These are phyloP conservation scores for Carposina sasakii DNA, from an alignment of 1,140 invertebrate genomes.

Conservation along the genomic window DNA sequence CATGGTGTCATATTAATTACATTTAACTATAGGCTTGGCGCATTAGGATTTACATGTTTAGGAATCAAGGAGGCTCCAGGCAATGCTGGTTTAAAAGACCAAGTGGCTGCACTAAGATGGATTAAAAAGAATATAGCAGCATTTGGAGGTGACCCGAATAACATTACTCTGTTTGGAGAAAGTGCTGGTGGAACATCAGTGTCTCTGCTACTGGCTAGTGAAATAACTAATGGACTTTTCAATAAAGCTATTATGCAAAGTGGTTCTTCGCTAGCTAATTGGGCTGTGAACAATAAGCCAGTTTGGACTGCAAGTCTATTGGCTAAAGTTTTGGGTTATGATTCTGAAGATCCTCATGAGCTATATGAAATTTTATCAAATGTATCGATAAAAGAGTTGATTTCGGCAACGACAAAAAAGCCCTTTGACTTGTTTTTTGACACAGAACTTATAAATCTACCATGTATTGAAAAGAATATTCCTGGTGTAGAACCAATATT, in stretches of 20 bases:
- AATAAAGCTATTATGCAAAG: slow-evolving; percentile 75
- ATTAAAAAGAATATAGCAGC: slow-evolving; percentile 73
- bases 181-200: slow-evolving; percentile 61
- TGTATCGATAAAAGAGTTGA: slow-evolving; percentile 34
- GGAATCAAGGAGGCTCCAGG: slow-evolving; percentile 72
- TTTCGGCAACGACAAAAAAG: slow-evolving; percentile 34
- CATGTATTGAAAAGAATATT: slow-evolving; percentile 50
- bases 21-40: slow-evolving; percentile 79
- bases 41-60: slow-evolving; percentile 78
- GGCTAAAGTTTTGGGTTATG: slow-evolving; percentile 40
- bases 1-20: slow-evolving; percentile 79
- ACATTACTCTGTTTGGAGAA: slow-evolving; percentile 64
- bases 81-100: slow-evolving; percentile 75
- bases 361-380: slow-evolving; percentile 50
- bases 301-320: slow-evolving; percentile 46
- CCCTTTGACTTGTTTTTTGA: slow-evolving; percentile 48
- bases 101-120: slow-evolving; percentile 74
- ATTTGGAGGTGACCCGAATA: slow-evolving; percentile 66
- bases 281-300: slow-evolving; percentile 69
- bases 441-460: slow-evolving; percentile 46
- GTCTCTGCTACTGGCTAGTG: slow-evolving; percentile 49
- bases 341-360: slow-evolving; percentile 45
- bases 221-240: slow-evolving; percentile 49
- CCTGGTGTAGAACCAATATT: slow-evolving; percentile 41
- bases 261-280: slow-evolving; percentile 78